These are phyloP conservation scores for Lepus americanus DNA, from an alignment of 2,113 vertebrate genomes.

Conservation along the genomic window DNA sequence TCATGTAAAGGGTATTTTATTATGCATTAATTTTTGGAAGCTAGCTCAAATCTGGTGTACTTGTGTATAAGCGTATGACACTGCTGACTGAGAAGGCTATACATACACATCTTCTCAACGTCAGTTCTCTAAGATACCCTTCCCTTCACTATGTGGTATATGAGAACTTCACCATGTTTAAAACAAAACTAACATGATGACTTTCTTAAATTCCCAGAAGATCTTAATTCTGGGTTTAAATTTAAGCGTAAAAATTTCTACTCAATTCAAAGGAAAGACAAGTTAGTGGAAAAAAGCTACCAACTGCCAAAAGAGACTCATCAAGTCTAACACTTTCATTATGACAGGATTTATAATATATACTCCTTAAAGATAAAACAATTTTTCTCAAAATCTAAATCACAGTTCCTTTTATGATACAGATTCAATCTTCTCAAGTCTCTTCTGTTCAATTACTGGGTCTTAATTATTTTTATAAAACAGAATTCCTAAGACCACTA, in stretches of 20 bases:
- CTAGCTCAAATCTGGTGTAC: conserved; percentile 16
- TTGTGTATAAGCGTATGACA: conserved; percentile 2
- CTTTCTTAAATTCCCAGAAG: conserved; percentile 47
- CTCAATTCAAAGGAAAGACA: conserved; percentile 49
- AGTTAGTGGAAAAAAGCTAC: neutral
- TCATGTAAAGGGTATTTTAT: neutral
- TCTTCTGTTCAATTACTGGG: neutral
- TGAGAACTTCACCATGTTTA: conserved; percentile 25
- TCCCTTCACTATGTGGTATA: neutral
- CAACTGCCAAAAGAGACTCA: neutral
- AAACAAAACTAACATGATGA: conserved; percentile 29
- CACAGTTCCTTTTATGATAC: neutral
- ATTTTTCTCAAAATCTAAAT: conserved; percentile 50
- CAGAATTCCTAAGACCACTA: conserved; percentile 19
- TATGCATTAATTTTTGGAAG: conserved; percentile 21
- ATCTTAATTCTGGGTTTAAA: conserved; percentile 57
- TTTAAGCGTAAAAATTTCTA: conserved; percentile 44
- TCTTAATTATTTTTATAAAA: conserved; percentile 42
- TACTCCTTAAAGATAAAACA: conserved; percentile 24
- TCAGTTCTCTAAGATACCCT: neutral
- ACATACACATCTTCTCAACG: conserved; percentile 13
- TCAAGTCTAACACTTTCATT: conserved; percentile 32
- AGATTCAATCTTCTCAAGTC: conserved; percentile 31
- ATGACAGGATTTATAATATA: conserved; percentile 2
- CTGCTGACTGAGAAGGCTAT: neutral